Evolutionary conservation across 1,140 invertebrate species (phyloP), one percentile per base, ranked within the genome.

Genomic region (Bombus pyrosoma): DNA sequence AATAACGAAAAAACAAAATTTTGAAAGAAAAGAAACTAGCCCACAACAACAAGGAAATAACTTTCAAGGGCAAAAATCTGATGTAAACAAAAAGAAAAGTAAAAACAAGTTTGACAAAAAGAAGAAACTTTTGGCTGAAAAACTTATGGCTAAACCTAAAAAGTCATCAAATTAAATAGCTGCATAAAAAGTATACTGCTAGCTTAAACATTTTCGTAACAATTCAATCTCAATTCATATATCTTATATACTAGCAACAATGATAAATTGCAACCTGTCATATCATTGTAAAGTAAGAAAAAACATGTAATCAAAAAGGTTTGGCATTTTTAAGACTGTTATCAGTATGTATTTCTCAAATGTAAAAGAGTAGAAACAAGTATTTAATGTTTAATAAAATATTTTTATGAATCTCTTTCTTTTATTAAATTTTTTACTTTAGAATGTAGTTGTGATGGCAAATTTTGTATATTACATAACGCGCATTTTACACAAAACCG

Each of bases 401-500:
- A 39, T 66, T 85, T 72, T 82, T 62, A 90, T 72, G 32, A 81
- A 62, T 86, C 57, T 18, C 3, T 25, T 18, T 57, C 71, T 53
- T 89, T 89, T 37, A 77, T 74, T 84, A 89, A 81, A 28, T 75
- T 91, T 5, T 79, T 88, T 41, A 94, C 91, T 88, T 91, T 96
- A 28, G 86, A 89, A 86, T 96, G 95, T 22, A 97, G 92, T 93
- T 96, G 96, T 47, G 89, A 64, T 10, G 98, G 98, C 95, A 98
- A 97, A 64, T 95, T 91, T 41, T 96, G 94, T 37, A 96, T 92
- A 88, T 96, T 95, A 86, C 93, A 93, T 81, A 94, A 92, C 22
- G 96, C 97, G 95, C 98, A 98, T 53, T 94, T 85, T 77, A 96
- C 92, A 94, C 98, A 98, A 93, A 97, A 97, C 78, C 96, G 95